Evolutionary conservation across 37 sponge, comb jelly and placozoan species (phyloP).

Genomic region (Agelas oroides): DNA sequence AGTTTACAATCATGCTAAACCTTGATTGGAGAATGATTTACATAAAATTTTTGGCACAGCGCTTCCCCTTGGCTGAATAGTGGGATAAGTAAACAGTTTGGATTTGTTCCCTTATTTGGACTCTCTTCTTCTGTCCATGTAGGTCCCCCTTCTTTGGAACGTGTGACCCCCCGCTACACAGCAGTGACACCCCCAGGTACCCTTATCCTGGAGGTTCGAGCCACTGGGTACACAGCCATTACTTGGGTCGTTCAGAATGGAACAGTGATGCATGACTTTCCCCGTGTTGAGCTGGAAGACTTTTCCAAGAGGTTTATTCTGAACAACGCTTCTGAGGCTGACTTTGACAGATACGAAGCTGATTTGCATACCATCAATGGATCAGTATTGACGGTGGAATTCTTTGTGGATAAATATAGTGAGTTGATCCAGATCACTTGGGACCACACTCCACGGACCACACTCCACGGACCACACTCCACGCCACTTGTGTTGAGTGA

Average conservation of each 20-base stretch:
- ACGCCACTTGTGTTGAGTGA: too few relatives aligned
- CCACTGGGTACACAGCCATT: conserved; percentile 13
- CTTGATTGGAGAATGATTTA: too few relatives aligned
- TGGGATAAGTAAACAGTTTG: too few relatives aligned
- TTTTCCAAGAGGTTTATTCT: conserved; percentile 25
- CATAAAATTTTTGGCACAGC: too few relatives aligned
- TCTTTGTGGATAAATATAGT: conserved; percentile 5
- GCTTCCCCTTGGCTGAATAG: too few relatives aligned
- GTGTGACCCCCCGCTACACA: conserved; percentile 3
- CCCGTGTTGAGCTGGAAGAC: conserved; percentile 6
- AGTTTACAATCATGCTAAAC: too few relatives aligned
- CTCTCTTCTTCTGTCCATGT: neutral
- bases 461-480: too few relatives aligned
- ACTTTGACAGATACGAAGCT: conserved; percentile 41
- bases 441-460: too few relatives aligned
- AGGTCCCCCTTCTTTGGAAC: conserved; percentile 1
- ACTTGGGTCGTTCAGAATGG: conserved; percentile 42
- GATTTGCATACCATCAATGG: conserved; percentile 6
- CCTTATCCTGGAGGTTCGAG: conserved; percentile 24
- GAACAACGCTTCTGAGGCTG: conserved; percentile 1
- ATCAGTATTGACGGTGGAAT: neutral
- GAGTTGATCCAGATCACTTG: neutral
- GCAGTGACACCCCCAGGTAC: conserved; percentile 13
- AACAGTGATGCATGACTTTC: conserved; percentile 19
- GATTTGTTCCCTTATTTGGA: too few relatives aligned